Base-by-base conservation (phyloP, 2,113 vertebrate genomes). In the Onychorhynchus coronatus region DNA sequence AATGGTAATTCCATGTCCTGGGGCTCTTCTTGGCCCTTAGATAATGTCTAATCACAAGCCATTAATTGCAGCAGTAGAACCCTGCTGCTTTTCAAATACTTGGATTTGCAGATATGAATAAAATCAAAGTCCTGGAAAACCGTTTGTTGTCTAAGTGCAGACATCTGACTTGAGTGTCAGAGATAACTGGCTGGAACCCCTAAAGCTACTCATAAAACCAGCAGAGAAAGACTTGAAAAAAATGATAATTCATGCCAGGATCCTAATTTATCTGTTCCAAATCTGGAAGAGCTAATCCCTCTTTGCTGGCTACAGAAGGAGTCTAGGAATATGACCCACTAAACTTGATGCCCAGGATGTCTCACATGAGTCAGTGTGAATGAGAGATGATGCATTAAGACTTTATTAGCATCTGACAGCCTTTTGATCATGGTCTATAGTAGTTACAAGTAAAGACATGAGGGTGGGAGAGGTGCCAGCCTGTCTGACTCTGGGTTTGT, bases 331-430 rank as follows among this genome's bases (percentile, higher is more conserved):
- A 33, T 81, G 89, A 95, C 87, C 94, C 61, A 65, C 61, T 87
- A 81, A 93, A 87, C 80, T 74, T 56, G 83, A 89, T 68, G 76
- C 83, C 91, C 91, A 84, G 58, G 63, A n/a, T 31, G 72, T 74
- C 94, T 96, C 35, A 6, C 61, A 71, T 23, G 86, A 96, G 44
- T 81, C 86, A 91, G 76, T 78, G 80, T 75, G 83, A 96, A 95
- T 91, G 89, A 76, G 74, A 95, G 19, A 95, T 87, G 89, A 81
- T 67, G 80, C 80, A 89, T 95, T 95, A 95, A 91, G 94, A 78
- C 95, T 95, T 95, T 44, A 92, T 96, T 94, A 94, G 92, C 56
- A 65, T 80, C 79, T 94, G 88, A 93, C 85, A 95, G 93, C 68
- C 85, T 93, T 96, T 96, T 94, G 93, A 93, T 96, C 55, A 37